Conservation (phyloP, 92 coral and sea anemone species). For the Plumapathes pennacea region DNA sequence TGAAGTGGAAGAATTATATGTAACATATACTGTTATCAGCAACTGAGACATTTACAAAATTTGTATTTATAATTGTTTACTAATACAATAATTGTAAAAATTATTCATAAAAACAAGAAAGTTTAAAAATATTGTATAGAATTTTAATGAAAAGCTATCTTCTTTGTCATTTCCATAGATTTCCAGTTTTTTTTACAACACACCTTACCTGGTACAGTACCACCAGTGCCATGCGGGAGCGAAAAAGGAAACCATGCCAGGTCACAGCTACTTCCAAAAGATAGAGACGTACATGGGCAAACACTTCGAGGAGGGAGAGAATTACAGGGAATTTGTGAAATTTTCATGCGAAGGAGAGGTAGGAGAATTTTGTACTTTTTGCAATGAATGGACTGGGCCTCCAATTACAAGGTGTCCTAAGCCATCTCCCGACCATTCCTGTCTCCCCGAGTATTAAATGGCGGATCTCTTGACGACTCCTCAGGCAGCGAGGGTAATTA, state of each 20-base stretch:
- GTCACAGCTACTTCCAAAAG: constrained; percentile 8
- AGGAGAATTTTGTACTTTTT: constrained; percentile 32
- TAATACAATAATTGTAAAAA: too few relatives aligned
- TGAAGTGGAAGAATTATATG: not conserved
- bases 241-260: constrained; percentile 11
- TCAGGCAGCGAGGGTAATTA: constrained; percentile 12
- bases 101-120: too few relatives aligned
- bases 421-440: constrained; percentile 37
- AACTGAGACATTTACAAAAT: constrained; percentile 2
- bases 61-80: constrained; percentile 3
- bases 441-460: constrained; percentile 50
- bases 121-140: too few relatives aligned
- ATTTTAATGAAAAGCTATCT: not conserved
- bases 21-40: not conserved
- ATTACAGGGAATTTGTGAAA: constrained; percentile 47
- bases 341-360: constrained; percentile 23
- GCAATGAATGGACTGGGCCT: constrained; percentile 40
- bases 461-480: constrained; percentile 6
- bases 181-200: constrained; percentile 40
- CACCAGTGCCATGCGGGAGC: constrained; percentile 34
- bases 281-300: constrained; percentile 19
- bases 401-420: constrained; percentile 34
- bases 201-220: constrained; percentile 24
- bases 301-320: constrained; percentile 51
- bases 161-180: constrained; percentile 10